Evolutionary conservation across 2,888 invertebrate species (phyloP), one percentile per base, ranked within the genome.

Genomic region (Epirrhoe tristata): DNA sequence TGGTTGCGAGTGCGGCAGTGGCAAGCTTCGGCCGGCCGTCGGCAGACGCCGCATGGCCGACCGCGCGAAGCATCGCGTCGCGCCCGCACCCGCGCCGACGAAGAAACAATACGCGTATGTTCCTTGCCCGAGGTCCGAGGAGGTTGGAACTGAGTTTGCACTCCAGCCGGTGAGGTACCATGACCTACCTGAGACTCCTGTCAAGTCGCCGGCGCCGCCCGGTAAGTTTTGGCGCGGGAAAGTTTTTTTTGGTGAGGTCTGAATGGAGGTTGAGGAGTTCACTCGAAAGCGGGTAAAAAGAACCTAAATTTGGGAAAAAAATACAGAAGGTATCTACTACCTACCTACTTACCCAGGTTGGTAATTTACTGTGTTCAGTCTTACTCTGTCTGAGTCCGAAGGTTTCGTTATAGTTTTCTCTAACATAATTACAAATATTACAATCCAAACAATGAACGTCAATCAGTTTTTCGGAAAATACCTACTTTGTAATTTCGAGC

Each of bases 1-100:
- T 57, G 63, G 53, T 31, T 48, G 63, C 36, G 48, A 61, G 62
- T 81, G 84, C 82, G 83, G 83, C 81, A 78, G 68, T 64, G 63
- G 63, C 56, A 56, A 56, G 59, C 32, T 48, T 36, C 59, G 67
- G 63, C 63, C 80, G 78, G 76, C 66, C 65, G 74, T 77, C 88
- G 92, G 85, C 91, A 90, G 87, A 89, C 87, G 92, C 89, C 91
- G 93, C 84, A 93, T 93, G 93, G 93, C 92, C 86, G 93, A 93
- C 80, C 93, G 93, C 82, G 86, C 88, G 80, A 91, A 84, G 81
- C 81, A 93, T 76, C 93, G 93, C 87, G 93, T 93, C 89, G 93
- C 92, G 91, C 93, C 93, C 80, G 81, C 85, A 66, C 89, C 90
- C 88, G 90, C 87, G 86, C 88, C 83, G 82, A 86, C 89, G 68